Conservation (phyloP, 2,888 invertebrate species). For the Hoplodrina ambigua region DNA sequence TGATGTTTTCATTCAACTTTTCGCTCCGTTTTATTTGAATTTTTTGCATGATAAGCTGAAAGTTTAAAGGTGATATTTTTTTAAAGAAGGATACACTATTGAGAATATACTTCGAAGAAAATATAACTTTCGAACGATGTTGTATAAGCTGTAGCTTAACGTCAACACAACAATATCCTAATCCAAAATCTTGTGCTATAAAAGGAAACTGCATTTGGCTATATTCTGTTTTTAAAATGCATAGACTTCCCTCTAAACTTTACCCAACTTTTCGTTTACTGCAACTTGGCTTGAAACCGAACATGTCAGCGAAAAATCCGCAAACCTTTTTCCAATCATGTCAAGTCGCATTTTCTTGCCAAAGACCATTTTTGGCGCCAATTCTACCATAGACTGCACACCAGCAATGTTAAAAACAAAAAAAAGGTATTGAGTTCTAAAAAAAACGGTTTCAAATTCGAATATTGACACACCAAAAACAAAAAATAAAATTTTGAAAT, state of each 20-base stretch:
- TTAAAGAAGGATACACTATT: background rate
- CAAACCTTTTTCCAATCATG: conserved; percentile 37
- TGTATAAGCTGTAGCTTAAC: background rate
- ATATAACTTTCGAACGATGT: background rate
- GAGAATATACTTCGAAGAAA: background rate
- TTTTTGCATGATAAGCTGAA: background rate
- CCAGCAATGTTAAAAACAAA: background rate
- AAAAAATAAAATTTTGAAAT: conserved; percentile 14
- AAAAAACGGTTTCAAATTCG: conserved; percentile 3
- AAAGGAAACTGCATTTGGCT: background rate
- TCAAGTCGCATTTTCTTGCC: conserved; percentile 46
- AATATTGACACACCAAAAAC: background rate
- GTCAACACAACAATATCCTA: conserved; percentile 16
- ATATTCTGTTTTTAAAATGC: conserved; percentile 21
- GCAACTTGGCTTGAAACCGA: conserved; percentile 41
- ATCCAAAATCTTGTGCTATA: conserved; percentile 1
- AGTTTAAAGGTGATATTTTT: background rate
- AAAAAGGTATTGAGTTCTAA: background rate
- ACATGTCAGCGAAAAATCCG: conserved; percentile 29
- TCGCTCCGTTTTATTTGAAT: conserved; percentile 37
- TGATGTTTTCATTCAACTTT: conserved; percentile 53
- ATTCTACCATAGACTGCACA: conserved; percentile 12
- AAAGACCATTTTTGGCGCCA: conserved; percentile 35
- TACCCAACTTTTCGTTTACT: conserved; percentile 13
- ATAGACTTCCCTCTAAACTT: conserved; percentile 14